A percentile compares a stretch with the other conserved stretches of the same genome.
These are phyloP conservation scores for Mythimna lalbum DNA, from an alignment of 2,888 invertebrate species.

Conservation along the genomic window DNA sequence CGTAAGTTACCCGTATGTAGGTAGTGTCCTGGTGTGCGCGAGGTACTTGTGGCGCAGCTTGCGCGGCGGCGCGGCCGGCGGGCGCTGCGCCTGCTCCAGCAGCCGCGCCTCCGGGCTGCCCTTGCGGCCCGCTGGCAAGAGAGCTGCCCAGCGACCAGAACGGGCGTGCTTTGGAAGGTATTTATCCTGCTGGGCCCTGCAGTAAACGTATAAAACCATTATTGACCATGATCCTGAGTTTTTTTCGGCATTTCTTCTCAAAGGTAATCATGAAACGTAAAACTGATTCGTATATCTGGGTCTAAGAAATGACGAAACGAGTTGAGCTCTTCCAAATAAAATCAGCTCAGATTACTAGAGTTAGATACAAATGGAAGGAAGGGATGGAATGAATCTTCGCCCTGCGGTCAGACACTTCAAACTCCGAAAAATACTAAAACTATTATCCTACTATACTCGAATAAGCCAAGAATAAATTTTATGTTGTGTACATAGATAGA, in stretches of 20 bases:
- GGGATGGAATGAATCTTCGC: too few species aligned
- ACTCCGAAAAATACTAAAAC: too few species aligned
- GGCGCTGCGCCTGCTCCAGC: conserved; percentile 96
- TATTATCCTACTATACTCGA: too few species aligned
- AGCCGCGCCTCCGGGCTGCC: conserved; percentile 96
- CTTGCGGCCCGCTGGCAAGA: conserved; percentile 93
- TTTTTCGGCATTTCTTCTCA: not conserved
- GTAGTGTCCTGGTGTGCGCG: conserved; percentile 97
- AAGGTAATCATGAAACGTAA: not conserved
- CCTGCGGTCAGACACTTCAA: too few species aligned
- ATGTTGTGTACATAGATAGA: too few species aligned
- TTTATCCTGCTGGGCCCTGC: conserved; percentile 93
- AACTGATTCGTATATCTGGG: not conserved
- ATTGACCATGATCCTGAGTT: not conserved
- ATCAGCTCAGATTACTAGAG: too few species aligned
- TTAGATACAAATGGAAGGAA: too few species aligned
- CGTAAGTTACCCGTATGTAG: conserved; percentile 93
- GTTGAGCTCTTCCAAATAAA: not conserved
- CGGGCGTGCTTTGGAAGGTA: conserved; percentile 95
- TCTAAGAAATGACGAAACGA: not conserved
- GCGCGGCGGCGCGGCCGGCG: conserved; percentile 95
- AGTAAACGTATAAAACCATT: not conserved
- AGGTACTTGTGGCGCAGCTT: conserved; percentile 97
- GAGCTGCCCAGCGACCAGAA: conserved; percentile 93
- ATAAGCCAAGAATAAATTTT: too few species aligned